Conservation (phyloP, 2,888 invertebrate genomes). For the Sinopyrophorus schimmeli region DNA sequence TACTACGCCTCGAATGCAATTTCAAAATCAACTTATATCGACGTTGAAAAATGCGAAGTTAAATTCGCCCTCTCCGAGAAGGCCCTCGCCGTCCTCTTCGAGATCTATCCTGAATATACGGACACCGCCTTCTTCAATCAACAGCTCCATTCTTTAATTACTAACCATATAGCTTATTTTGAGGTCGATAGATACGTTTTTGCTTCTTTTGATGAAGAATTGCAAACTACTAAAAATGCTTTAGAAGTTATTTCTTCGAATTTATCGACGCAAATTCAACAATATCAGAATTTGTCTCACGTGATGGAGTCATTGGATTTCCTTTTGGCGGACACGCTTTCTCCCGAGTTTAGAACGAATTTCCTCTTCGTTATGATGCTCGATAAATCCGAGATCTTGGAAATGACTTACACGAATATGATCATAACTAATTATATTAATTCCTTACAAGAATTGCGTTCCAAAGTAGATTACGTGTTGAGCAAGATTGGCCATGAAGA, state of each 20-base stretch:
- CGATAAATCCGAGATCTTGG: slow-evolving; percentile 6
- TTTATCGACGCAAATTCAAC: too few relatives aligned
- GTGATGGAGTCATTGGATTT: background rate
- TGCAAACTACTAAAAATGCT: background rate
- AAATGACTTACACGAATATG: slow-evolving; percentile 3
- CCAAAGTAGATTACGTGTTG: background rate
- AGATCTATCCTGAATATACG: slow-evolving; percentile 16
- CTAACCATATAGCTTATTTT: slow-evolving; percentile 2
- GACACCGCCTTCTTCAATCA: slow-evolving; percentile 9
- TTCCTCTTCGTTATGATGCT: slow-evolving; percentile 9
- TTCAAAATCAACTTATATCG: background rate
- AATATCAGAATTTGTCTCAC: too few relatives aligned
- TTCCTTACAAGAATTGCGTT: background rate
- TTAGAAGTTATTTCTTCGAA: background rate
- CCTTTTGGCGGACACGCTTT: background rate
- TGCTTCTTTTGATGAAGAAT: slow-evolving; percentile 14
- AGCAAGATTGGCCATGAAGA: background rate
- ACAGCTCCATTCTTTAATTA: background rate
- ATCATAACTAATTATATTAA: slow-evolving; percentile 7
- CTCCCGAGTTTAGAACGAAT: background rate
- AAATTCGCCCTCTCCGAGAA: slow-evolving; percentile 13
- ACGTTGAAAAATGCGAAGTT: slow-evolving; percentile 9
- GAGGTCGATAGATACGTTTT: slow-evolving; percentile 12
- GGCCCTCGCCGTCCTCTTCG: slow-evolving; percentile 4
- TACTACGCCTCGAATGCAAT: slow-evolving; percentile 9